These are phyloP conservation scores for Archocentrus centrarchus DNA, from an alignment of 2,113 vertebrate genomes.

Conservation along the genomic window DNA sequence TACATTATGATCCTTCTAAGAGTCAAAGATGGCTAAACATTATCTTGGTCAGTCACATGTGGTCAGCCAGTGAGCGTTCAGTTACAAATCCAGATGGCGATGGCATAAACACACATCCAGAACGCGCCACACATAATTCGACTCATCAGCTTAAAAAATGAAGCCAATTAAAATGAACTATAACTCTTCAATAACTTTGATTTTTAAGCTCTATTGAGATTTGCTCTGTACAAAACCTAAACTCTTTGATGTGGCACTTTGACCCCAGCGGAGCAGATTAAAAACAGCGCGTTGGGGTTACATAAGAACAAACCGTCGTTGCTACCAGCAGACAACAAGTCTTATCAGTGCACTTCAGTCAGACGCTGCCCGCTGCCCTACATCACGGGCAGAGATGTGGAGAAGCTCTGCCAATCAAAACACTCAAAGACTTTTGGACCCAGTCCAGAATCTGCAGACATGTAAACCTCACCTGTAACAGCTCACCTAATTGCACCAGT, in stretches of 20 bases:
- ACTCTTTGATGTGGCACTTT: background rate
- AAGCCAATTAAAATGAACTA: background rate
- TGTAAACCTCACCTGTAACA: background rate
- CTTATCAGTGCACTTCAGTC: slow-evolving; percentile 49
- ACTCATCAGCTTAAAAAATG: background rate
- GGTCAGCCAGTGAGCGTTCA: no score
- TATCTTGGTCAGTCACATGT: background rate
- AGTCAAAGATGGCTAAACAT: background rate
- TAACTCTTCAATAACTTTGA: background rate
- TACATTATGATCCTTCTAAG: background rate
- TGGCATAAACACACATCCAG: background rate
- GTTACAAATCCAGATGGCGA: background rate
- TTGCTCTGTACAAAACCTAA: background rate
- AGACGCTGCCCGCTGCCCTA: slow-evolving; percentile 25
- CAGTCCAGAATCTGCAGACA: background rate
- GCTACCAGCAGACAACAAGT: slow-evolving; percentile 6
- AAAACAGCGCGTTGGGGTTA: slow-evolving; percentile 19
- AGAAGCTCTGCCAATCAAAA: background rate
- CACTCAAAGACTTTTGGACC: background rate
- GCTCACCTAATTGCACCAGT: background rate
- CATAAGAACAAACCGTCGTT: background rate
- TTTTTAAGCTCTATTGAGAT: no score
- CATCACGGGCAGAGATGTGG: background rate
- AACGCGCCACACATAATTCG: background rate
- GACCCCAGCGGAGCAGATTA: background rate